phyloP scores from a whole-genome alignment of 2,888 invertebrate species.

The Andrena praecox region DNA sequence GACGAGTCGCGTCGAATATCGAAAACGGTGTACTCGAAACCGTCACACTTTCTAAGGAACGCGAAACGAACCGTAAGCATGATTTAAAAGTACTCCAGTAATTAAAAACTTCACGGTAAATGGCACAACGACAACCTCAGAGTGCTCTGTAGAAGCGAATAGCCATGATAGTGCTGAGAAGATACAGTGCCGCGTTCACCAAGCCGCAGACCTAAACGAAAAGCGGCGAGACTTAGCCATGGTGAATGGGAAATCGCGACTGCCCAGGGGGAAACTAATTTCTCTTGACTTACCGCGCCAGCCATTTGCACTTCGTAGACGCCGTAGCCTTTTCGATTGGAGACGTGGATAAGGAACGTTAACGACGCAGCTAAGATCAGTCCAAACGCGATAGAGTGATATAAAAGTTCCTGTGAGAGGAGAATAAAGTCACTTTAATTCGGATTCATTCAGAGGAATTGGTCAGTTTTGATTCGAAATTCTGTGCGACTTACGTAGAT shows the following conservation, averaged over 20 bases:
- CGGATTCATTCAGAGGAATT: not conserved
- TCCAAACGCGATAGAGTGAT: slow-evolving; percentile 91
- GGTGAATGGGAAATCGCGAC: not conserved
- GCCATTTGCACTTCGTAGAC: slow-evolving; percentile 89
- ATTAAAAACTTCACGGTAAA: not conserved
- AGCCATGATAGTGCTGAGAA: slow-evolving; percentile 92
- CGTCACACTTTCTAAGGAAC: not conserved
- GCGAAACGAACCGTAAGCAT: not conserved
- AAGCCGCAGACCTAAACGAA: slow-evolving; percentile 91
- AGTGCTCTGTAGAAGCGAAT: slow-evolving; percentile 91
- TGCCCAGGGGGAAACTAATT: not conserved
- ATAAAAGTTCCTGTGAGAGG: slow-evolving; percentile 91
- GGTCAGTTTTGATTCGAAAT: not conserved
- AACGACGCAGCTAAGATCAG: slow-evolving; percentile 90
- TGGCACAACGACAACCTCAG: slow-evolving; percentile 81
- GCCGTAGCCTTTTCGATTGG: slow-evolving; percentile 79
- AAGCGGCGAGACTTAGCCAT: slow-evolving; percentile 10
- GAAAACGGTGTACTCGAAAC: not conserved
- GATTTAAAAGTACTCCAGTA: not conserved
- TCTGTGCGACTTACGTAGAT: slow-evolving; percentile 88
- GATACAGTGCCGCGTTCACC: slow-evolving; percentile 90
- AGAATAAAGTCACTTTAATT: not conserved
- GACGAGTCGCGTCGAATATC: not conserved
- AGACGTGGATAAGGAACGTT: slow-evolving; percentile 89
- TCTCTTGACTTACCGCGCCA: slow-evolving; percentile 88